Conservation (phyloP, 2,797 vertebrate species). For the Huso huso region DNA sequence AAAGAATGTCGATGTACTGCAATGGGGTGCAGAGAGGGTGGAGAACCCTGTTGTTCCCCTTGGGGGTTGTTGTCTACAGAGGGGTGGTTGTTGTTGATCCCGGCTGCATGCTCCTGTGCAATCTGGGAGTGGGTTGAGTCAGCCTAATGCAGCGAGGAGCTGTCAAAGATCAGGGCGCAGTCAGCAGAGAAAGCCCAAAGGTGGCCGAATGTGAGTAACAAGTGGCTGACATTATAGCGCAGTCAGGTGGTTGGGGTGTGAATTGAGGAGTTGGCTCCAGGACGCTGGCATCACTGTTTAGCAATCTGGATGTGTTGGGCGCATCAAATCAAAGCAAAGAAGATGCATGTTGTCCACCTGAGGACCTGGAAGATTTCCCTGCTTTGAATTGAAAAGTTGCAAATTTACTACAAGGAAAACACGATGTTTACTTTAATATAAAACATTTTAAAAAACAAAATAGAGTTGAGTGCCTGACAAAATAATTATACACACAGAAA, state of each 20-base stretch:
- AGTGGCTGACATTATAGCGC: neutral
- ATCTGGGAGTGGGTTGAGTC: neutral
- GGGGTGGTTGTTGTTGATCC: neutral
- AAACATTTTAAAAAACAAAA: no score
- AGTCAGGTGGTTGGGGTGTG: conserved; percentile 15
- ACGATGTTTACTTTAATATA: no score
- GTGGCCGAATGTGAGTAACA: no score
- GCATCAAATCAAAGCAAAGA: neutral
- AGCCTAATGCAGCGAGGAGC: no score
- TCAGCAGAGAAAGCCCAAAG: no score
- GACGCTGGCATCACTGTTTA: neutral
- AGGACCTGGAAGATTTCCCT: conserved; percentile 10
- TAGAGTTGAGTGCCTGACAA: no score
- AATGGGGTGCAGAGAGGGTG: conserved; percentile 4
- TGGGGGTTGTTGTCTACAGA: conserved; percentile 3
- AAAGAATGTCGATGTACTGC: conserved; percentile 13
- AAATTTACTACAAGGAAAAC: no score
- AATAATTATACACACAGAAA: no score
- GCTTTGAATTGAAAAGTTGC: conserved; percentile 5
- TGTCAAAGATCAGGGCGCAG: no score
- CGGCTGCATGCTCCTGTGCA: neutral
- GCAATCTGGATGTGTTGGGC: conserved; percentile 1
- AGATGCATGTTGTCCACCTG: conserved; percentile 1
- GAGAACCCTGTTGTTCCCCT: neutral
- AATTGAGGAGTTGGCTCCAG: conserved; percentile 7